Conservation (phyloP, 1,140 invertebrate genomes). For the roundworm (Caenorhabditis elegans) region WBcel235 BX284606.5:13085501-13086000, state of each 20-base stretch:
- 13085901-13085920: background rate
- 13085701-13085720: conserved; percentile 45
- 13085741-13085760: conserved; percentile 46
- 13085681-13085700: conserved; percentile 44
- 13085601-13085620: background rate
- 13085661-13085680: conserved; percentile 38
- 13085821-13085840: too few relatives aligned
- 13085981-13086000: too few relatives aligned
- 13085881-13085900: background rate
- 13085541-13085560: background rate
- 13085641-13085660: too few relatives aligned
- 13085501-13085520: conserved; percentile 24
- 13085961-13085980: conserved; percentile 39
- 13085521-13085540: background rate
- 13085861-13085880: conserved; percentile 20
- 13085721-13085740: conserved; percentile 35
- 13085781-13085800: too few relatives aligned
- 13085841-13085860: too few relatives aligned
- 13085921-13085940: conserved; percentile 14
- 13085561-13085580: conserved; percentile 24
- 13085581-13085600: background rate
- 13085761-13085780: too few relatives aligned
- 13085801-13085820: too few relatives aligned
- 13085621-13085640: background rate
- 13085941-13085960: conserved; percentile 20